Evolutionary conservation across 2,113 vertebrate genomes (phyloP), one percentile per base, ranked within the genome.

Genomic region (Odocoileus hemionus): DNA sequence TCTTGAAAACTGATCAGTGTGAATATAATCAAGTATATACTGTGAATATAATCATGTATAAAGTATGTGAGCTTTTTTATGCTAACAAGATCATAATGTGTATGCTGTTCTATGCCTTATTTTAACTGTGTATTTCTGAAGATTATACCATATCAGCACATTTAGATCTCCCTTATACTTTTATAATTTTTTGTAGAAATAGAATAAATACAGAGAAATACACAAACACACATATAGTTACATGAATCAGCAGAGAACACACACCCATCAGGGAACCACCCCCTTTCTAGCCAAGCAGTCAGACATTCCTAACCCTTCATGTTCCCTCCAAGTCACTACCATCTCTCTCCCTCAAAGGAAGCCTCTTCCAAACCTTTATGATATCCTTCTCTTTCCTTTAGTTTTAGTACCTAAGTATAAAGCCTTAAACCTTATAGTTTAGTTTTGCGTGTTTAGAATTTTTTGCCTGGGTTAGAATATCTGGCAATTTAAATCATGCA

Each of bases 71-170:
- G 50, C 28, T 89, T 95, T 94, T 89, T 45, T 83, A 54, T 61
- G 60, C 30, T 54, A 93, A 61, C 19, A 61, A 86, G 39, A 85
- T 4, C 16, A 85, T 36, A 55, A 4, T 21, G 45, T 87, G 39
- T 84, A 25, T 85, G 45, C 17, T 78, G 1, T 58, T 91, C 3
- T 45, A 26, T 54, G 12, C 11, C 17, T 60, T 89, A n/a, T 80
- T 64, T 90, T 79, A 80, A 54, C 83, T 91, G 80, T 78, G 4
- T 86, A 84, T 93, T 91, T 97, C 45, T 95, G 45, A 91, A 91
- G 70, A 89, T 94, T 76, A 58, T 82, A 43, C 14, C 5, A 30
- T 78, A 76, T 54, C 5, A 55, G 36, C 10, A 83, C 19, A 70
- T 78, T 94, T 94, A 88, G 28, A 45, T 85, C 17, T 90, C 11